phyloP scores from a whole-genome alignment of 2,113 vertebrate species.

The Spheniscus mendiculus region DNA sequence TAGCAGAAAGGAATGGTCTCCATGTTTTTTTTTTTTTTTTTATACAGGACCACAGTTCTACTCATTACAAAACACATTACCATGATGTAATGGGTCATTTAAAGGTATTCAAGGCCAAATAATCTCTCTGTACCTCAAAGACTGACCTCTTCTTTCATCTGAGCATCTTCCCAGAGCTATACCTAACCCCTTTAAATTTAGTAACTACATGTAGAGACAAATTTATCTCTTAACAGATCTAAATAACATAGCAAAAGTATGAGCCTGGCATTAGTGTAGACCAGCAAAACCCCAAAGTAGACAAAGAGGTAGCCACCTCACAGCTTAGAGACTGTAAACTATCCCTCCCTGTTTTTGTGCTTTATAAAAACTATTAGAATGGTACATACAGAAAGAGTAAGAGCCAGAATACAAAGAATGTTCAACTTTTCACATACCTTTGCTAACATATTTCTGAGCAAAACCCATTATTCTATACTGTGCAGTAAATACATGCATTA shows the following conservation, averaged over 20 bases:
- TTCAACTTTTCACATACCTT: not conserved
- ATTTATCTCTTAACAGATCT: conserved; percentile 41
- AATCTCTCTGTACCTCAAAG: conserved; percentile 3
- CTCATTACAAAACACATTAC: not conserved
- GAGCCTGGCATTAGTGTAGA: not conserved
- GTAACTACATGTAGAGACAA: conserved; percentile 33
- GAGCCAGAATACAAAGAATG: not conserved
- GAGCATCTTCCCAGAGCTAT: conserved; percentile 25
- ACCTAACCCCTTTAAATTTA: conserved; percentile 50
- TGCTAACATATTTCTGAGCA: not conserved
- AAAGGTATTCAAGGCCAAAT: not conserved
- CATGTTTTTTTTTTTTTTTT: not conserved
- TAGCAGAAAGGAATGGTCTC: not conserved
- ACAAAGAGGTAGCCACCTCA: not conserved
- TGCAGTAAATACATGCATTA: not conserved
- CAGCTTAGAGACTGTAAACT: not conserved
- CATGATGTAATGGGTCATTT: not conserved
- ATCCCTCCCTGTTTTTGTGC: not conserved
- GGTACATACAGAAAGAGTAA: not conserved
- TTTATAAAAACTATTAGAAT: not conserved
- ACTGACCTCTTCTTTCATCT: conserved; percentile 3
- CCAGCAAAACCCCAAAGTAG: conserved; percentile 32
- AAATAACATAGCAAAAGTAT: conserved; percentile 8
- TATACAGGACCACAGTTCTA: not conserved
- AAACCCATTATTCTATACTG: not conserved